Percentiles rank a stretch among this genome's conserved stretches.
These are phyloP conservation scores for Anabacerthia variegaticeps DNA, from an alignment of 2,797 vertebrate species.

Conservation along the genomic window DNA sequence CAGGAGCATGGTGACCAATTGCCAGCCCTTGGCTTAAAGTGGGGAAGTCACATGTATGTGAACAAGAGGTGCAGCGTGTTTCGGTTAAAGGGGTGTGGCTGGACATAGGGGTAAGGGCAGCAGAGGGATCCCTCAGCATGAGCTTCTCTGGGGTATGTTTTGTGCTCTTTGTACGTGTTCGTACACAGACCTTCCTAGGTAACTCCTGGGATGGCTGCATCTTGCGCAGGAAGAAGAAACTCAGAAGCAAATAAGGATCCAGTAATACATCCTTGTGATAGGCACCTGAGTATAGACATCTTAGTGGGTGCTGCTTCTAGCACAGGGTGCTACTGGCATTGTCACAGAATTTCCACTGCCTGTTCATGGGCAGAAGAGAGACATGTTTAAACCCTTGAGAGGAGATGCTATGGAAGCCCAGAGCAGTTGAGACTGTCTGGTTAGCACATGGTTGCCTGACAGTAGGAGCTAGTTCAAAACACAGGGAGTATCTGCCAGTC, in stretches of 20 bases:
- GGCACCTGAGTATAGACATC: background rate
- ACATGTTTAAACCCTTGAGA: background rate
- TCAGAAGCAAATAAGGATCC: background rate
- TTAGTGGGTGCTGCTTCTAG: background rate
- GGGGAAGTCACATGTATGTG: fast-evolving
- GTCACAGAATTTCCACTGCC: background rate
- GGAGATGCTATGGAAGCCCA: background rate
- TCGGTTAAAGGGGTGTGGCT: background rate
- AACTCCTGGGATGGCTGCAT: background rate
- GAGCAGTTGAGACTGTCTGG: background rate
- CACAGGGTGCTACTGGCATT: background rate
- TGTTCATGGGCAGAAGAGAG: background rate
- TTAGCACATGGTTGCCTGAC: background rate
- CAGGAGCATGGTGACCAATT: background rate
- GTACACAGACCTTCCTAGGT: background rate
- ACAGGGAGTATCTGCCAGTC: background rate
- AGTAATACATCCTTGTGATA: background rate
- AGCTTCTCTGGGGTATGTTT: background rate
- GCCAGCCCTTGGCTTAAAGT: background rate
- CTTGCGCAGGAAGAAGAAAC: background rate
- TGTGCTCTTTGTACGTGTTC: background rate
- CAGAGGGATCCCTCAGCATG: background rate
- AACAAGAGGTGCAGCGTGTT: background rate
- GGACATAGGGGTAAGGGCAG: background rate
- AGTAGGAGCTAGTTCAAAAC: background rate